Evolutionary conservation across 2,113 vertebrate genomes (phyloP), one percentile per base, ranked within the genome.

Genomic region (Merops nubicus): DNA sequence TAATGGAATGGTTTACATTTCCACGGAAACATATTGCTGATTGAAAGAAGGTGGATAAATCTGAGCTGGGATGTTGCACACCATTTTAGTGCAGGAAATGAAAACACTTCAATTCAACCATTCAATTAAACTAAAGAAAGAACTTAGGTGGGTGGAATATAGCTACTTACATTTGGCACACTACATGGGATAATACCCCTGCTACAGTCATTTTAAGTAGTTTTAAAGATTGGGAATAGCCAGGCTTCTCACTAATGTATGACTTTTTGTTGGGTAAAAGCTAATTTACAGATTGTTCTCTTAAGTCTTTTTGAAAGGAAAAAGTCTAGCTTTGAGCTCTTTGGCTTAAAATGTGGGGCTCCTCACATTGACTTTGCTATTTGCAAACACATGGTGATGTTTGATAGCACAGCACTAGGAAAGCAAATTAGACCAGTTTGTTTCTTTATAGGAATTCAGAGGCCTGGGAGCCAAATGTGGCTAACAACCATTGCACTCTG

Each of bases 101-200:
- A 83, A 93, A 93, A 90, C 45, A 82, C 23, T 88, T 89, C 33
- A 75, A 31, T 79, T 72, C 72, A 85, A 48, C 67, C 29, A 6
- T 85, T 90, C 88, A 88, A 60, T 90, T 94, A 90, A 80, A 94
- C 85, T 83, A 93, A 93, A 94, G 78, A 85, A 88, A 91, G 48
- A 83, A 76, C 18, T 56, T 13, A 64, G 26, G 78, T 85, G 57
- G 36, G 53, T 79, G 78, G 70, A 96, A 88, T 72, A 85, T 8
- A 95, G 62, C 63, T 82, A 40, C 51, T 75, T 88, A 20, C 6
- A 57, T 85, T 93, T 96, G 81, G 69, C 38, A 70, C 5, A 22
- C 60, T n/a, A 68, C 19, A 28, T 40, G 38, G 56, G 48, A 72
- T 89, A 91, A 79, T 48, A 91, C 51, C 23, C 26, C 26, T 89